Base-by-base conservation (phyloP, 1,140 invertebrate genomes). In the Epicauta chinensis region DNA sequence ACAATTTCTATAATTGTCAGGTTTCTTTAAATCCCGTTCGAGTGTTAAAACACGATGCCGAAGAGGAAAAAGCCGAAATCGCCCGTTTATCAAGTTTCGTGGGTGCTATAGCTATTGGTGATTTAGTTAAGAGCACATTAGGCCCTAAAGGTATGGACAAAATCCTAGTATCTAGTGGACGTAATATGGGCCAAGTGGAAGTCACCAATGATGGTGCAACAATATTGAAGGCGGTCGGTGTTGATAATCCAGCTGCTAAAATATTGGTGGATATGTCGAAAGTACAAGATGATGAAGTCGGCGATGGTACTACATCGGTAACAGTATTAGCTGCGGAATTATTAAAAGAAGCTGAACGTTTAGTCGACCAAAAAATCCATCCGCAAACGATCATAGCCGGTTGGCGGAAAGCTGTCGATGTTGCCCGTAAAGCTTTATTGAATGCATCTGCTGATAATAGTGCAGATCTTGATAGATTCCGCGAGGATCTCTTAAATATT, bases 111-210 rank as follows among this genome's bases (percentile, higher is more conserved):
- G 93, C 96, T 3, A 96, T 99, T 67, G 97, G 97, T 12, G 97
- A 99, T 75, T 77, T 99, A 39, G 90, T 99, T 0, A 99, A 98
- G 72, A 95, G 91, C 51, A 99, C 97, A 9, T 77, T 99, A 10
- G 97, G 97, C 12, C 97, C 97, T 11, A 99, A 99, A 76, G 97
- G 97, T 68, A 99, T 99, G 97, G 97, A 99, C 71, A 99, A 99
- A 79, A 98, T 99, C 64, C 75, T 99, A 7, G 84, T 96, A n/a
- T 82, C 89, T 35, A 78, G 81, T 61, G 86, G 91, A 12, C 79
- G 89, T 58, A 86, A 84, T 69, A 79, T 85, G 63, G 90, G 93
- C 34, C 65, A 86, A 72, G 88, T 99, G 46, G 87, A 97, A 74
- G 93, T 99, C 4, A 99, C 97, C 31, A 99, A 99, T 75, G 97